Percentiles rank a stretch among this genome's conserved stretches.
These are phyloP conservation scores for Thalpophila matura DNA, from an alignment of 2,888 invertebrate genomes.

Conservation along the genomic window DNA sequence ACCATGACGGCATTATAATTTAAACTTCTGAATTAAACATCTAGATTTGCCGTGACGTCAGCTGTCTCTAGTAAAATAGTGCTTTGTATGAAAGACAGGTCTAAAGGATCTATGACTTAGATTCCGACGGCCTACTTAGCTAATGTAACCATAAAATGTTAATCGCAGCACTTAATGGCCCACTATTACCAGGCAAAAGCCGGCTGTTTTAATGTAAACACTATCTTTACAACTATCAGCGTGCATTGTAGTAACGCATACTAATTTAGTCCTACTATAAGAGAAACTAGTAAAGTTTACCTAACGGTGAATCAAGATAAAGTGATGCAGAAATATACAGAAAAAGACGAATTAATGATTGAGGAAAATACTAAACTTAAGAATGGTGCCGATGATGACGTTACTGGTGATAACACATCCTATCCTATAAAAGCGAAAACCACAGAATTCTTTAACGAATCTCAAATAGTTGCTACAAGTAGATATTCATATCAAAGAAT, in stretches of 20 bases:
- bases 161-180: constrained; percentile 17
- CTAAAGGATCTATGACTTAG: constrained; percentile 25
- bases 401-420: no score
- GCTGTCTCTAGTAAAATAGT: constrained; percentile 5
- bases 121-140: constrained; percentile 11
- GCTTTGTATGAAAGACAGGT: constrained; percentile 2
- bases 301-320: not conserved
- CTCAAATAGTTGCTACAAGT: not conserved
- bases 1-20: not conserved
- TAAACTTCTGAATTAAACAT: constrained; percentile 42
- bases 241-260: constrained; percentile 31
- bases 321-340: not conserved
- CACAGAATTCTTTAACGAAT: not conserved
- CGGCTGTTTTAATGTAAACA: constrained; percentile 35
- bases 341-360: not conserved
- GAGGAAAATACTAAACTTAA: no score
- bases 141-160: constrained; percentile 30
- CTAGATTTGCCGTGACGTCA: constrained; percentile 15
- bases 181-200: constrained; percentile 34
- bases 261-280: constrained; percentile 32
- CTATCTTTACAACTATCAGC: constrained; percentile 30
- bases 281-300: constrained; percentile 10
- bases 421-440: not conserved
- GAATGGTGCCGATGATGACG: no score
- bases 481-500: not conserved